These are phyloP conservation scores for Campylomormyrus tamandua DNA, from an alignment of 2,113 vertebrate genomes.

Conservation along the genomic window DNA sequence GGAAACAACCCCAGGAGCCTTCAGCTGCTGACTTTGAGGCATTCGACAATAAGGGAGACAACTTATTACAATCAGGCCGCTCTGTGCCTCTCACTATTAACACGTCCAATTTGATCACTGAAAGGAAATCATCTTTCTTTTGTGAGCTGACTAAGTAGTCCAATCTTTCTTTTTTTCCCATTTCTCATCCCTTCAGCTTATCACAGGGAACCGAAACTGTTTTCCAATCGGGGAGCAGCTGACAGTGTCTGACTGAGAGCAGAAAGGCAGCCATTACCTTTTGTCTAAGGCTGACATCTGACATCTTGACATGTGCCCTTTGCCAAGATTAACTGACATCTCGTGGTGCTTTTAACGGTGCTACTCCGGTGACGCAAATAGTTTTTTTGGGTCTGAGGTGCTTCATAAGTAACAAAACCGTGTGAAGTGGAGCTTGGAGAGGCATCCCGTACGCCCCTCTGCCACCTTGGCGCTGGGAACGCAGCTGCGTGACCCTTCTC, in stretches of 20 bases:
- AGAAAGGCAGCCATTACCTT: conserved; percentile 20
- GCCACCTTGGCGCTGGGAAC: not conserved
- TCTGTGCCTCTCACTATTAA: conserved; percentile 14
- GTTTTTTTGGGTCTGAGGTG: not conserved
- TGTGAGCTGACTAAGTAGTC: conserved; percentile 24
- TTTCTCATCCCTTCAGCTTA: conserved; percentile 16
- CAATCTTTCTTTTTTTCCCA: not conserved
- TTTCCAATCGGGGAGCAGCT: conserved; percentile 1
- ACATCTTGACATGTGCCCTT: conserved; percentile 22
- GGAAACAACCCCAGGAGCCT: not conserved
- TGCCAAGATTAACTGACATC: conserved; percentile 20
- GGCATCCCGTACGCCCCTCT: too few species aligned
- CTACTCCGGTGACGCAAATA: not conserved
- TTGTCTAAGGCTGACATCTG: conserved; percentile 17
- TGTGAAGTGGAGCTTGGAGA: not conserved
- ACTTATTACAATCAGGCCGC: conserved; percentile 21
- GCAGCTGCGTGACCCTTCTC: not conserved
- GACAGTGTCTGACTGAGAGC: conserved; percentile 3
- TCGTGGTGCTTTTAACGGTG: not conserved
- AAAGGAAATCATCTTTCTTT: conserved; percentile 25
- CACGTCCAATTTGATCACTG: conserved; percentile 20
- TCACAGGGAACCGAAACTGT: conserved; percentile 16
- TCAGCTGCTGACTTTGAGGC: not conserved
- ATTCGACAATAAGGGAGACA: conserved; percentile 10
- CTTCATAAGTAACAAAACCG: conserved; percentile 8